Percentiles rank a stretch among this genome's conserved stretches.
phyloP scores from a whole-genome alignment of 2,113 vertebrate genomes.

The Lipophrys pholis region DNA sequence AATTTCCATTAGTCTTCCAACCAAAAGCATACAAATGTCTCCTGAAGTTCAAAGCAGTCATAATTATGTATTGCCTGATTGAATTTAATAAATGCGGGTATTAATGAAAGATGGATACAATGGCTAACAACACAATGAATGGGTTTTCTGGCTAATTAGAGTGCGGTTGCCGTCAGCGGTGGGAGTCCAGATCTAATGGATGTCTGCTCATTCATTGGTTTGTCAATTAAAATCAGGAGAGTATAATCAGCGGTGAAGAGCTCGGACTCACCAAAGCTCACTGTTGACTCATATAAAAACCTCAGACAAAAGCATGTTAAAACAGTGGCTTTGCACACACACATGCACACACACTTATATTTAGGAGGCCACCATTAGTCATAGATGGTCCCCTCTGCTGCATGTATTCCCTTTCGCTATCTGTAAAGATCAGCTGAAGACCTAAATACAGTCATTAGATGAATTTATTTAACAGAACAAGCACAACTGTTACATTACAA shows the following conservation, averaged over 20 bases:
- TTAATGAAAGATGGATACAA: slow-evolving; percentile 57
- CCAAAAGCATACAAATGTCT: slow-evolving; percentile 3
- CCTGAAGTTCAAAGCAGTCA: slow-evolving; percentile 25
- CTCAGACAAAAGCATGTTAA: slow-evolving; percentile 30
- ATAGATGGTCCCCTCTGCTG: too few species aligned
- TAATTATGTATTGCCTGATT: slow-evolving; percentile 59
- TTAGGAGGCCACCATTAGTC: not conserved
- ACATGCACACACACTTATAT: not conserved
- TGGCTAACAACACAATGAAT: slow-evolving; percentile 52
- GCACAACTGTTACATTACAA: too few species aligned
- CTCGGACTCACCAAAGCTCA: slow-evolving; percentile 30
- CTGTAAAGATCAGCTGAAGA: not conserved
- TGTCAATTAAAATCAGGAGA: slow-evolving; percentile 63
- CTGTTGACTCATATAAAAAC: slow-evolving; percentile 61
- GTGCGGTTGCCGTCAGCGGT: slow-evolving; percentile 53
- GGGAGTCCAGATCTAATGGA: slow-evolving; percentile 59
- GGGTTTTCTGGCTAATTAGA: slow-evolving; percentile 60
- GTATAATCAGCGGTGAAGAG: slow-evolving; percentile 57
- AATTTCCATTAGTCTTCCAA: slow-evolving; percentile 1
- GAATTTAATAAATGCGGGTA: slow-evolving; percentile 53
- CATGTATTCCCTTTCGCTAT: not conserved
- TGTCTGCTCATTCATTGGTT: slow-evolving; percentile 60
- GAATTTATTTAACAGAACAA: too few species aligned
- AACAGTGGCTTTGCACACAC: not conserved
- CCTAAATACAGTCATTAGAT: slow-evolving; percentile 3